These are phyloP conservation scores for Columba livia DNA, from an alignment of 2,113 vertebrate genomes.

Conservation along the genomic window DNA sequence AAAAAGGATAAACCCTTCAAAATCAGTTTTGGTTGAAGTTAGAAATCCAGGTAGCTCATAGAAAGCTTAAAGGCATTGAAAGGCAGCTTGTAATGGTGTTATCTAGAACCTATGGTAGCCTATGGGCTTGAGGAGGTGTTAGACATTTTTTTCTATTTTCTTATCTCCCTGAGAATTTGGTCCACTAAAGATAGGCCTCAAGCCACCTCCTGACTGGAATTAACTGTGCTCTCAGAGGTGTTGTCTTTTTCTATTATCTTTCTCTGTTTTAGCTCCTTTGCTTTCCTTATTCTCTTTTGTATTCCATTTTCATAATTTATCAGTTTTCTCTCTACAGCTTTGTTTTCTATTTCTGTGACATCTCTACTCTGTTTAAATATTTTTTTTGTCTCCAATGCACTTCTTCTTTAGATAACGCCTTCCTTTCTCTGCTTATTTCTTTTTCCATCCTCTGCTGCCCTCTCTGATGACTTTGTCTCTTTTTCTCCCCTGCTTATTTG, in stretches of 20 bases:
- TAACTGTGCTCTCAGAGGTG: background rate
- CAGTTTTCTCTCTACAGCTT: background rate
- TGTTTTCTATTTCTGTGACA: background rate
- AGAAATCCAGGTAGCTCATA: background rate
- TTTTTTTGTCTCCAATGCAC: background rate
- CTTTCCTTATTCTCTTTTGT: background rate
- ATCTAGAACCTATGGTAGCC: background rate
- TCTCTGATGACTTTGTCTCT: conserved; percentile 24
- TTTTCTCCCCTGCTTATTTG: background rate
- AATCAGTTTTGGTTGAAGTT: background rate
- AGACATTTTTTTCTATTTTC: background rate
- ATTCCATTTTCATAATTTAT: background rate
- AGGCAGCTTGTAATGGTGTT: background rate
- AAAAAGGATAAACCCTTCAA: background rate
- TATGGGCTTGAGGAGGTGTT: background rate
- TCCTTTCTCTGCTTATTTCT: conserved; percentile 5
- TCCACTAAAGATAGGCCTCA: background rate
- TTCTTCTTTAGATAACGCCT: background rate
- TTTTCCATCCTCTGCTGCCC: conserved; percentile 31
- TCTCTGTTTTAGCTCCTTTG: background rate
- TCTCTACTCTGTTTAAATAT: background rate
- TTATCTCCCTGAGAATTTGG: background rate
- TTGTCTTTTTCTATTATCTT: background rate
- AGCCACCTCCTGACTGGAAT: background rate
- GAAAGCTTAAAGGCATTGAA: background rate